Evolutionary conservation across 2,113 vertebrate genomes (phyloP).

Genomic region (Brachyhypopomus occidentalis): DNA sequence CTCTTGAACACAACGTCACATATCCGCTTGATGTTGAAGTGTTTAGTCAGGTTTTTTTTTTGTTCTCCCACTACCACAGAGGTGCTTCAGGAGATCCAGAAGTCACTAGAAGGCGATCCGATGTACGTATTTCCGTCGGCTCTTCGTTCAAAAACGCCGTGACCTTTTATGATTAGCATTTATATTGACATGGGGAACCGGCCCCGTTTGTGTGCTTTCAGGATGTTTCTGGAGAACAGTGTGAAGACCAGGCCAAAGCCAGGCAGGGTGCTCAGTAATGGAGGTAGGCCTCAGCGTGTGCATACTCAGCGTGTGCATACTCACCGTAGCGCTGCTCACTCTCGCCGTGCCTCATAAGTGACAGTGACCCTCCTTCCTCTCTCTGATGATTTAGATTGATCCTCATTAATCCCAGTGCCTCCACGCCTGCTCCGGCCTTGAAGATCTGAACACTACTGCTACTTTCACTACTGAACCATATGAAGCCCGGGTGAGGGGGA

Average conservation of each 20-base stretch:
- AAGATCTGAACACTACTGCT: slow-evolving; percentile 60
- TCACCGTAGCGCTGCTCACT: too few species aligned
- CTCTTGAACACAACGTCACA: too few species aligned
- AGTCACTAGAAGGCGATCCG: slow-evolving; percentile 87
- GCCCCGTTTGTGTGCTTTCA: slow-evolving; percentile 50
- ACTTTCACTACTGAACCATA: slow-evolving; percentile 69
- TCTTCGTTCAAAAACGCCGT: not conserved
- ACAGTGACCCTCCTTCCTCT: not conserved
- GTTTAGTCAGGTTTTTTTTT: slow-evolving; percentile 14
- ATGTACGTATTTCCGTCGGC: slow-evolving; percentile 75
- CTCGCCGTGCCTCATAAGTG: too few species aligned
- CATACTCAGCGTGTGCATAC: too few species aligned
- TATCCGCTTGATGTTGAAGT: not conserved
- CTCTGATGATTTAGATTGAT: slow-evolving; percentile 52
- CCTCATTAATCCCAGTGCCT: slow-evolving; percentile 49
- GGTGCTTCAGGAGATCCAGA: slow-evolving; percentile 95
- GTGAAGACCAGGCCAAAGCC: slow-evolving; percentile 64
- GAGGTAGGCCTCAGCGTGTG: slow-evolving; percentile 56
- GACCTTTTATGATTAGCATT: not conserved
- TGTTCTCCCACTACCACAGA: slow-evolving; percentile 70
- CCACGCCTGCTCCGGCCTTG: slow-evolving; percentile 50
- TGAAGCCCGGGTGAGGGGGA: slow-evolving; percentile 41
- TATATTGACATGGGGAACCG: not conserved
- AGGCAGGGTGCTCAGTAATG: slow-evolving; percentile 52
- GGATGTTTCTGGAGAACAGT: slow-evolving; percentile 74